Conservation (phyloP, 2,113 vertebrate species). For the Solenodon paradoxus region DNA sequence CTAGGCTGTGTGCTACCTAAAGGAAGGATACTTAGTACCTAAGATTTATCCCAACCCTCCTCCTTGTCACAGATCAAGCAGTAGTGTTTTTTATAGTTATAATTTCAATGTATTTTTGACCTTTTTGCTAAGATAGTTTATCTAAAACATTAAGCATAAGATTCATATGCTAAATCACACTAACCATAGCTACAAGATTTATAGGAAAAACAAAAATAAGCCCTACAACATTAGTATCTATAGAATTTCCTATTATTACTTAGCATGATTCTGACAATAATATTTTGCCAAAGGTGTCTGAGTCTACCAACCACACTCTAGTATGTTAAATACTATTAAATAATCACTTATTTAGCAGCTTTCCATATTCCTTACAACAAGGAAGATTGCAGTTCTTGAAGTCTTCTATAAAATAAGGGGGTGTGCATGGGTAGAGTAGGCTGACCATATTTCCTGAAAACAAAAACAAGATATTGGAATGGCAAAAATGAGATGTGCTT, state of each 20-base stretch:
- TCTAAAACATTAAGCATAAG: constrained; percentile 17
- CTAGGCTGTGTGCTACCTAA: neutral
- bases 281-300: neutral
- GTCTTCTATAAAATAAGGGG: neutral
- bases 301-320: neutral
- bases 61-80: neutral
- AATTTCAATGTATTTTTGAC: neutral
- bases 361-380: neutral
- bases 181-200: neutral
- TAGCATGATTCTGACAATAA: neutral
- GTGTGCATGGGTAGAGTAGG: neutral
- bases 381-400: neutral
- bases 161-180: neutral
- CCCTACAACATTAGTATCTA: neutral
- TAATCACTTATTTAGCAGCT: neutral
- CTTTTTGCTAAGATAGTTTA: neutral
- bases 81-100: neutral
- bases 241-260: neutral
- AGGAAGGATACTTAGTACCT: neutral
- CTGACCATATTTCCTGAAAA: too few relatives aligned
- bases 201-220: constrained; percentile 11
- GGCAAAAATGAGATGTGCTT: too few relatives aligned
- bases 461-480: too few relatives aligned
- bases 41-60: neutral
- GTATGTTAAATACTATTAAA: neutral